Base-by-base conservation (phyloP, 2,888 invertebrate genomes). In the Catocala fraxini region DNA sequence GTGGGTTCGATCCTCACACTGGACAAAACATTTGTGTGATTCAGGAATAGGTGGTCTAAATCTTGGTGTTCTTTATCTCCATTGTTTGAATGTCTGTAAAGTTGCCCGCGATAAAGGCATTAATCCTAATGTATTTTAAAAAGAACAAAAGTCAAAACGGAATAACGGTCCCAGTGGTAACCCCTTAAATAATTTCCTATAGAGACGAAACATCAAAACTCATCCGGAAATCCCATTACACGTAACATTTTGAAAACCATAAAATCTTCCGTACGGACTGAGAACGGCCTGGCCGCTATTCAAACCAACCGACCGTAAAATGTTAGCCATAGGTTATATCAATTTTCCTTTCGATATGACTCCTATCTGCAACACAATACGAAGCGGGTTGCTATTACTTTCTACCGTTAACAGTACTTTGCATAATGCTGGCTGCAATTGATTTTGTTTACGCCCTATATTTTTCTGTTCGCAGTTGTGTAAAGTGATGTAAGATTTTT, bases 361-460 rank as follows among this genome's bases (percentile, higher is more conserved):
- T 58, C 43, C 56, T 62, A 61, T 71, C 66, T 71, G 55, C 48
- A 62, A 60, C 43, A 68, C 64, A 69, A 69, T 63, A 59, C 46
- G 45, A 56, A 52, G 41, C 34, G 25, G 12, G 49, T 39, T 43
- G 13, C 9, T 43, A 35, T 67, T 55, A 63, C 62, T 71, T 71
- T 71, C 65, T 61, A 64, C 52, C 13, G 35, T 41, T 34, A 57
- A 46, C 42, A 35, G 41, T 62, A 15, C 35, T 71, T 69, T 74
- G 51, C 58, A 63, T 71, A 74, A 75, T 71, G 25, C 7, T 59
- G 48, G 34, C 6, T 59, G 46, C 59, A 74, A 75, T 75, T 71
- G 69, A 77, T 66, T 73, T 73, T 49, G 57, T 63, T 59, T 35
- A 69, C 66, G 61, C 75, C 73, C 58, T 64, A 63, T 47, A 66